Conservation (phyloP, 2,797 vertebrate genomes). For the Gymnothorax reevesii region DNA sequence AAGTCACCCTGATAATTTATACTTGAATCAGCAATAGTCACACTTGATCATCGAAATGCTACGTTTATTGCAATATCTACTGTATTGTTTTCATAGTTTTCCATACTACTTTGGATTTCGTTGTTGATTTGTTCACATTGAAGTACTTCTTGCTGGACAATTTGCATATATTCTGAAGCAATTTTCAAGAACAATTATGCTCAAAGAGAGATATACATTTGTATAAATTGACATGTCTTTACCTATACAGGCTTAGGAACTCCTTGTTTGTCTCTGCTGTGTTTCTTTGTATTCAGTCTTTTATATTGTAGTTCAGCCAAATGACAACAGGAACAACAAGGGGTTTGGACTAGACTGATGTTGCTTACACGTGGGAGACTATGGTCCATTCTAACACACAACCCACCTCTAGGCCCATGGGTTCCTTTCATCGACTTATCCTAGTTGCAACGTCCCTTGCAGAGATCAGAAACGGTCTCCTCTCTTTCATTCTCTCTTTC, state of each 20-base stretch:
- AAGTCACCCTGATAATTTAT: neutral
- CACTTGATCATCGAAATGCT: neutral
- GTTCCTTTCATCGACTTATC: neutral
- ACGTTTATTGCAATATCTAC: neutral
- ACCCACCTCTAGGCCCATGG: neutral
- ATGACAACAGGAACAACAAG: neutral
- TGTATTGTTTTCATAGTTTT: neutral
- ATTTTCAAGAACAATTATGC: neutral
- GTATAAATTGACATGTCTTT: neutral
- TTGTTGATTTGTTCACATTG: neutral
- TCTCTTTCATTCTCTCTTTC: neutral
- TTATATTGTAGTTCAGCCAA: too few relatives aligned
- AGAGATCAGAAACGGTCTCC: neutral
- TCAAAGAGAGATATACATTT: conserved; percentile 2
- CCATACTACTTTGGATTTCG: neutral
- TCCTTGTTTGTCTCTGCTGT: neutral
- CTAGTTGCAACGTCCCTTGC: neutral
- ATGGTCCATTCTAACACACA: neutral
- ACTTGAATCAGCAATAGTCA: neutral
- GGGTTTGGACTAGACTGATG: neutral
- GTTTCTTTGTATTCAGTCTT: neutral
- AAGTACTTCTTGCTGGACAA: neutral
- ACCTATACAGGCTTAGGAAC: neutral
- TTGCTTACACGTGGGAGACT: neutral
- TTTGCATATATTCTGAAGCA: neutral